Conservation (phyloP, 2,113 vertebrate genomes). For the Microtus montanus region DNA sequence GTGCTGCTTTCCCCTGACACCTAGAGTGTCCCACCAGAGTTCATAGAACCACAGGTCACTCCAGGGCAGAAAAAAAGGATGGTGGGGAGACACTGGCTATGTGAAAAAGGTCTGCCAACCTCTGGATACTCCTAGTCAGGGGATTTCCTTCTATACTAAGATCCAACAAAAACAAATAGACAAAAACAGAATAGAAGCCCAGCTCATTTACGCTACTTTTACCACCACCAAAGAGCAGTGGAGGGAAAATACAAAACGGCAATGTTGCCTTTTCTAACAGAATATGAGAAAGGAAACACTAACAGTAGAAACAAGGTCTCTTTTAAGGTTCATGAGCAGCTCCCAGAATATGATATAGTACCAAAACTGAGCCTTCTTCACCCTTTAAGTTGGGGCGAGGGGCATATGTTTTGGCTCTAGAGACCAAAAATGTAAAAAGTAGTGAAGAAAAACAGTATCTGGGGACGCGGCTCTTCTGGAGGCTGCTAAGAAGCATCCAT, state of each 20-base stretch:
- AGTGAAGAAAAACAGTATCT: not conserved
- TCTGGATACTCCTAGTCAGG: not conserved
- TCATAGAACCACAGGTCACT: not conserved
- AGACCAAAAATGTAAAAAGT: not conserved
- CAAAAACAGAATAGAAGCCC: constrained; percentile 26
- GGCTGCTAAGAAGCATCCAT: no score
- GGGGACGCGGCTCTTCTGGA: not conserved
- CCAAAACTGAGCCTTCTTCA: not conserved
- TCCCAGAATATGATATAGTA: not conserved
- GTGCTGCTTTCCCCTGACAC: not conserved
- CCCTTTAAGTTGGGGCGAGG: no score
- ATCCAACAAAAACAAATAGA: not conserved
- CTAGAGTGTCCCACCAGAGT: not conserved
- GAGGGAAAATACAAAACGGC: not conserved
- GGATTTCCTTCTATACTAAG: not conserved
- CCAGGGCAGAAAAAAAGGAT: not conserved
- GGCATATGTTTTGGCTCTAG: not conserved
- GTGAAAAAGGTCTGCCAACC: not conserved
- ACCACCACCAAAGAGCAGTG: not conserved
- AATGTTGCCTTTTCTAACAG: not conserved
- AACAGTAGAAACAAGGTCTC: not conserved
- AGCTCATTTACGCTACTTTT: not conserved
- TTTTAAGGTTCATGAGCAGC: not conserved
- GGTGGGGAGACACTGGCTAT: not conserved
- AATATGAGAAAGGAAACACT: not conserved